Conservation (phyloP, 2,797 vertebrate species). For the Columba guinea region DNA sequence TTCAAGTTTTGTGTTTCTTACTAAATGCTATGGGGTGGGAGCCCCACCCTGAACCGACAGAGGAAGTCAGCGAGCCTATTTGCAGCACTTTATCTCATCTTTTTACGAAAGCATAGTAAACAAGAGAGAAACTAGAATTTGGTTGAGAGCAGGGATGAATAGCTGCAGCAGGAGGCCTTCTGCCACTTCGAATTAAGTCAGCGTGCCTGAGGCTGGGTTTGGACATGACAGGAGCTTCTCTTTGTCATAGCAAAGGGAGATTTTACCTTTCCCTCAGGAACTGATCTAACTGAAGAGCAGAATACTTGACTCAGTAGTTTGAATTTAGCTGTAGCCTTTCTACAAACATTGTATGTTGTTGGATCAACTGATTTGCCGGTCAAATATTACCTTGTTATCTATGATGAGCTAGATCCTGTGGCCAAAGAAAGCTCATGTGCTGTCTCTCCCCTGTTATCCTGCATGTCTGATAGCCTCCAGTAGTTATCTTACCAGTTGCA, state of each 20-base stretch:
- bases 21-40: not conserved
- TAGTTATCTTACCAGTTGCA: not conserved
- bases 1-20: not conserved
- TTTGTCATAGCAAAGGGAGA: not conserved
- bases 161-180: not conserved
- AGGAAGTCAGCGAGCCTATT: slow-evolving; percentile 36
- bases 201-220: not conserved
- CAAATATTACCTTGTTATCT: not conserved
- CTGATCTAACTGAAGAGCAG: not conserved
- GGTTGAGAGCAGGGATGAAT: not conserved
- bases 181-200: not conserved
- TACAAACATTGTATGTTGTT: not conserved
- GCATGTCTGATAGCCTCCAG: not conserved
- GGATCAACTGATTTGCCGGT: not conserved
- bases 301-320: not conserved
- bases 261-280: not conserved
- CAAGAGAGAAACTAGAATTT: slow-evolving; percentile 3
- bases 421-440: not conserved
- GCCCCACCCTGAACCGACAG: slow-evolving; percentile 43
- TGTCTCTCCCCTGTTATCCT: not conserved
- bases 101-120: slow-evolving; percentile 58
- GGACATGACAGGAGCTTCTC: not conserved
- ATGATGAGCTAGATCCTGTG: not conserved
- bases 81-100: slow-evolving; percentile 55
- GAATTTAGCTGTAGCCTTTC: not conserved